Percentiles rank a stretch among this genome's conserved stretches.
These are phyloP conservation scores for Rapana venosa DNA, from an alignment of 2,888 invertebrate genomes.

Conservation along the genomic window DNA sequence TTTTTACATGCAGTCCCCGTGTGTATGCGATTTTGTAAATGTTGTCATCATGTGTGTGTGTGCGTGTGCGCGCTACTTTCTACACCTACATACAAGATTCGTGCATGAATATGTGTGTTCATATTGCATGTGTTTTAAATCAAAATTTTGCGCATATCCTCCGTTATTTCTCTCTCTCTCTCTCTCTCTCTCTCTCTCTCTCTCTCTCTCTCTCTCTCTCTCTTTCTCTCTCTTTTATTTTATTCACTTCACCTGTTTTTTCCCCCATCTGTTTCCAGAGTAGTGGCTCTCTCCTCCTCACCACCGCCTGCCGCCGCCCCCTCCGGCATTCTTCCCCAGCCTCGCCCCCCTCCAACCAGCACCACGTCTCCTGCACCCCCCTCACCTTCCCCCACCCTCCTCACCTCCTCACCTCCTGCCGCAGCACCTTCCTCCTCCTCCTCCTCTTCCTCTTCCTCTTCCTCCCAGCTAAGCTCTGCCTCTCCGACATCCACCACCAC, in stretches of 20 bases:
- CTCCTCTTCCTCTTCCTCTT: neutral
- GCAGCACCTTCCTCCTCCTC: neutral
- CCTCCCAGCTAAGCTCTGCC: neutral
- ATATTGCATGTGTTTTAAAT: neutral
- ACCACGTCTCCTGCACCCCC: neutral
- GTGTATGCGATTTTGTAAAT: too few relatives aligned
- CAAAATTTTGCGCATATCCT: neutral
- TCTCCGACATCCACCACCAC: neutral
- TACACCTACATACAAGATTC: neutral
- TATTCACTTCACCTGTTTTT: neutral
- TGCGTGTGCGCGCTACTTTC: constrained; percentile 8
- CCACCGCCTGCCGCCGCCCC: neutral
- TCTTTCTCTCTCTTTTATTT: neutral
- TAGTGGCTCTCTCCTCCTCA: neutral
- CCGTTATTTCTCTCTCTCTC: neutral
- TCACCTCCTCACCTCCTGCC: neutral
- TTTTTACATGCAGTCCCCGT: too few relatives aligned
- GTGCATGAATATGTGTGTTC: neutral
- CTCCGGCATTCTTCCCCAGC: neutral
- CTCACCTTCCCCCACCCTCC: neutral
- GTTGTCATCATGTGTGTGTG: constrained; percentile 15
- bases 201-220: neutral
- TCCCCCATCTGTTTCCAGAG: too few relatives aligned
- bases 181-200: neutral
- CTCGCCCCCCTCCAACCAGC: neutral